A percentile compares a stretch with the other conserved stretches of the same genome.
phyloP scores from a whole-genome alignment of 2,888 invertebrate species.

The Blera fallax region DNA sequence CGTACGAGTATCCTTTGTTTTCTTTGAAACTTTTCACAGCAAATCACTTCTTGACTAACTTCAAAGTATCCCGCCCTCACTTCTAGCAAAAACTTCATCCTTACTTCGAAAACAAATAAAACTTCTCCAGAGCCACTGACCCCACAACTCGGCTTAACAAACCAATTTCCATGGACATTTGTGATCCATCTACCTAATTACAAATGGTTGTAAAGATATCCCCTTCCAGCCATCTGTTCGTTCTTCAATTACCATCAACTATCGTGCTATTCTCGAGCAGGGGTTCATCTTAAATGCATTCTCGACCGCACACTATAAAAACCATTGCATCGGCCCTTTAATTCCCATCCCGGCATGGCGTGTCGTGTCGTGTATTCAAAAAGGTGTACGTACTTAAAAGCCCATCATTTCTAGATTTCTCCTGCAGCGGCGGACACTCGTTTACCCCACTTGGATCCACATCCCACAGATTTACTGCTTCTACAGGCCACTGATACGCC shows the following conservation, averaged over 20 bases:
- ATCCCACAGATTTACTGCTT: slow-evolving; percentile 4
- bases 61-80: too few species aligned
- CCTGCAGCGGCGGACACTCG: slow-evolving; percentile 48
- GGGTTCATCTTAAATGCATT: slow-evolving; percentile 50
- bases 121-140: background rate
- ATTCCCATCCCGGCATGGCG: slow-evolving; percentile 35
- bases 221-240: slow-evolving; percentile 11
- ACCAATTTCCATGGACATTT: slow-evolving; percentile 32
- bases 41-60: too few species aligned
- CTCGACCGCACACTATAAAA: slow-evolving; percentile 38
- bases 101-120: too few species aligned
- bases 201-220: slow-evolving; percentile 26
- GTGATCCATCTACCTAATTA: slow-evolving; percentile 65
- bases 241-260: slow-evolving; percentile 7
- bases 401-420: slow-evolving; percentile 67
- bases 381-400: slow-evolving; percentile 66
- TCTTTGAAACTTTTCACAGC: too few species aligned
- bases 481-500: slow-evolving; percentile 48
- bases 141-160: slow-evolving; percentile 16
- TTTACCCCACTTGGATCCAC: slow-evolving; percentile 13
- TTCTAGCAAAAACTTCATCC: too few species aligned
- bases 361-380: slow-evolving; percentile 17
- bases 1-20: too few species aligned
- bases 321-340: slow-evolving; percentile 62
- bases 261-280: slow-evolving; percentile 20